Conservation (phyloP, 2,888 invertebrate species). For the Agonopterix heracliana region DNA sequence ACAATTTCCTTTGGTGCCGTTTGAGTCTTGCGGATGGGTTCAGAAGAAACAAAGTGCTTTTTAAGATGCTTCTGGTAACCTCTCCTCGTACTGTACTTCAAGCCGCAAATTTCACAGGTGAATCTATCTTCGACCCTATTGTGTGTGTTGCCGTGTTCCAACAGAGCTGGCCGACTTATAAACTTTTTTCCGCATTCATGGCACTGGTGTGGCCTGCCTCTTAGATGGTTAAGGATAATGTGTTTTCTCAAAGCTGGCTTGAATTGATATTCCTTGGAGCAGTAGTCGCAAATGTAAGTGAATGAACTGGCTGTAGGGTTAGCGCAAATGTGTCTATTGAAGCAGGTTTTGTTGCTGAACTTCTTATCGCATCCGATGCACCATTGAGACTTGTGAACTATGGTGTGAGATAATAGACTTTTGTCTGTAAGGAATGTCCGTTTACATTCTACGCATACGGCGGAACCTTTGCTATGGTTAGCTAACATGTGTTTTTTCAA, state of each 20-base stretch:
- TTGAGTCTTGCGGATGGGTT: constrained; percentile 48
- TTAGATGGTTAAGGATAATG: constrained; percentile 27
- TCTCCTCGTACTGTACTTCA: constrained; percentile 32
- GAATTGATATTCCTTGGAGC: constrained; percentile 24
- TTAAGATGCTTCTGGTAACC: constrained; percentile 38
- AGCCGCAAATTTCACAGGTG: constrained; percentile 31
- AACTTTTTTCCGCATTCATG: constrained; percentile 41
- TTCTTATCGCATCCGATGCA: constrained; percentile 31
- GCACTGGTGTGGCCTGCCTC: constrained; percentile 27
- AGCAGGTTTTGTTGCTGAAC: constrained; percentile 34
- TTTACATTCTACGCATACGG: constrained; percentile 28
- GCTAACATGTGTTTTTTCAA: constrained; percentile 1
- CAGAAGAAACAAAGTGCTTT: constrained; percentile 28
- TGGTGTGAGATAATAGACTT: constrained; percentile 26
- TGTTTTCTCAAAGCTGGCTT: constrained; percentile 28
- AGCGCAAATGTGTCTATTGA: constrained; percentile 26
- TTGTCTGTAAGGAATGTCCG: constrained; percentile 21
- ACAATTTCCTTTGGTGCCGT: constrained; percentile 22
- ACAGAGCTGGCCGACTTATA: constrained; percentile 23
- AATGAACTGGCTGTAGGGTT: constrained; percentile 3
- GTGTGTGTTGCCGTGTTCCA: constrained; percentile 39
- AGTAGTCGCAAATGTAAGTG: constrained; percentile 39
- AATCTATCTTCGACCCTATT: constrained; percentile 31
- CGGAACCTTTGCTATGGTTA: not conserved
- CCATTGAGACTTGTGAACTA: constrained; percentile 21